A percentile compares a stretch with the other conserved stretches of the same genome.
phyloP scores from a whole-genome alignment of 2,113 vertebrate species.

The Entelurus aequoreus region DNA sequence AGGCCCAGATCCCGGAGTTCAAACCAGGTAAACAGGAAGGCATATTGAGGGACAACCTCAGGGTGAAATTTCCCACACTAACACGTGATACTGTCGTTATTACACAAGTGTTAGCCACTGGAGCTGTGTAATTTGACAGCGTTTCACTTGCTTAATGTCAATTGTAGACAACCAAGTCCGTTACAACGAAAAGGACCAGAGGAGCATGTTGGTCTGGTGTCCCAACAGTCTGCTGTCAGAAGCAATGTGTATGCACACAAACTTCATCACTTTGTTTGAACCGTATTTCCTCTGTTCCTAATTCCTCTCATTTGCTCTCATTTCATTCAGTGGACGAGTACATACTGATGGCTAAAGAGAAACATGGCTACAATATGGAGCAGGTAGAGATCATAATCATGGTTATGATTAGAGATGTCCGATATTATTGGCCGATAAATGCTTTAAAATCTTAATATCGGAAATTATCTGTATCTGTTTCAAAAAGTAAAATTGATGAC shows the following conservation, averaged over 20 bases:
- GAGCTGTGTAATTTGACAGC: not conserved
- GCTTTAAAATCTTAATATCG: no score
- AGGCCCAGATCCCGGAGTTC: constrained; percentile 88
- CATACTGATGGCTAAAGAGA: constrained; percentile 97
- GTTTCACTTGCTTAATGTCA: not conserved
- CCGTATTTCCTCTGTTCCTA: not conserved
- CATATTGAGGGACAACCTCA: not conserved
- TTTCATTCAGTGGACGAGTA: constrained; percentile 90
- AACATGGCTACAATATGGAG: constrained; percentile 98
- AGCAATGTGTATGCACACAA: constrained; percentile 77
- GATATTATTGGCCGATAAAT: no score
- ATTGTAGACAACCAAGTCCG: constrained; percentile 72
- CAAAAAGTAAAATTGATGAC: no score
- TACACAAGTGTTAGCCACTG: not conserved
- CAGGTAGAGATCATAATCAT: constrained; percentile 71
- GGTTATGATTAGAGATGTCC: no score
- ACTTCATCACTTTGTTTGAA: not conserved
- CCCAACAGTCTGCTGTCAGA: constrained; percentile 83
- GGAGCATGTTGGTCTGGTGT: constrained; percentile 91
- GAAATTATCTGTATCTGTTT: no score
- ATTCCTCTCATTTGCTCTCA: not conserved
- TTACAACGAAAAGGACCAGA: constrained; percentile 79
- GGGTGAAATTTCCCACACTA: not conserved
- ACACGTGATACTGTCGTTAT: not conserved
- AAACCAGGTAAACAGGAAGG: constrained; percentile 81